Base-by-base conservation (phyloP, 2,113 vertebrate species). In the Erinaceus europaeus region DNA sequence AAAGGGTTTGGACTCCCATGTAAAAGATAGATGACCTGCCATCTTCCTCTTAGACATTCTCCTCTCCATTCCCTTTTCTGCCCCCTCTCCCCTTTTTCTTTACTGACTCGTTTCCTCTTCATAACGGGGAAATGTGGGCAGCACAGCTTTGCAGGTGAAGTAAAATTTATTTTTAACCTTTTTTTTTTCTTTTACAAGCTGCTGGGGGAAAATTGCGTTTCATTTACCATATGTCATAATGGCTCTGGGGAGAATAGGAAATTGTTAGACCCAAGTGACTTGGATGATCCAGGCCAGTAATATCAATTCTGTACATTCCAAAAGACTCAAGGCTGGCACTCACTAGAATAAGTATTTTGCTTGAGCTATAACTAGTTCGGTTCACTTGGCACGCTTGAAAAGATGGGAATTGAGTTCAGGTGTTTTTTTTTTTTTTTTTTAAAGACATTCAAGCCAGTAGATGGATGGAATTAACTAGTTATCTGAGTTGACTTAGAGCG, bases 171-270 rank as follows among this genome's bases (percentile, higher is more conserved):
- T 89, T 91, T 93, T 91, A 83, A 65, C 27, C 62, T 25, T n/a
- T n/a, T n/a, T n/a, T n/a, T n/a, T n/a, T n/a, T n/a, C 44, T 59
- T 53, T 75, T 65, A 87, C 73, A 94, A 76, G 50, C 77, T 92
- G 34, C 78, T 89, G 57, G 82, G 55, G 81, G 48, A 79, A 92
- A 90, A 91, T 69, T 90, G 74, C 69, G 77, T 93, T 91, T 94
- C 88, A 94, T 89, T 89, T 92, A 76, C 91, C 83, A 53, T 82
- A 87, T 93, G 88, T 85, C 82, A 72, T 86, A 90, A 94, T 90
- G 84, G 84, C 69, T 93, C 32, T 86, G 13, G 59, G 44, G 76
- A 74, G 68, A 90, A 90, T 78, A 73, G 78, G 84, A 86, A 90
- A 86, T 21, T 65, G 44, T 91, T 75, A 87, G 85, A 90, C 21